A percentile compares a stretch with the other conserved stretches of the same genome.
Conservation (phyloP, 2,797 vertebrate genomes). For the Oreochromis grahami region DNA sequence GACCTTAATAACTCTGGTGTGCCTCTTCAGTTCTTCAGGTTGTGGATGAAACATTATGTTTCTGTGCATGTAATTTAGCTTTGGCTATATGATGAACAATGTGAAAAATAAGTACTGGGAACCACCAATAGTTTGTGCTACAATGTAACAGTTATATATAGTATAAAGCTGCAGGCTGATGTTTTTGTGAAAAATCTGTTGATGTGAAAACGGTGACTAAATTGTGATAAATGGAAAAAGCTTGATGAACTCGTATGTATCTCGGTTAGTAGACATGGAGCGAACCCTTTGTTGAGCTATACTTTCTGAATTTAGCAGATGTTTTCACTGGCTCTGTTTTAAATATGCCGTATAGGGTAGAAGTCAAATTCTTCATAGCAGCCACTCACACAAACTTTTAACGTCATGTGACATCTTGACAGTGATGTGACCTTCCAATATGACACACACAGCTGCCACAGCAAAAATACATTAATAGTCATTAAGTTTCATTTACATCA, state of each 20-base stretch:
- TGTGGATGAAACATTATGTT: not conserved
- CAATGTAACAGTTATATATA: not conserved
- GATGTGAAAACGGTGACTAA: not conserved
- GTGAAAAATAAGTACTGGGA: not conserved
- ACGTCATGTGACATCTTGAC: constrained; percentile 36
- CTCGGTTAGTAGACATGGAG: not conserved
- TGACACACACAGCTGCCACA: constrained; percentile 29
- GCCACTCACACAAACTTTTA: constrained; percentile 8
- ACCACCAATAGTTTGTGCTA: not conserved
- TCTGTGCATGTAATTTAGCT: not conserved
- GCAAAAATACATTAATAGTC: constrained; percentile 34
- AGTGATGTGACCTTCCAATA: constrained; percentile 36
- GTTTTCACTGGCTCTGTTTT: not conserved
- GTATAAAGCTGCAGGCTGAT: not conserved
- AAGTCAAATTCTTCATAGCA: constrained; percentile 19
- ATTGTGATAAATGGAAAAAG: not conserved
- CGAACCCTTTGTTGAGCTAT: not conserved
- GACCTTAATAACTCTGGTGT: not conserved
- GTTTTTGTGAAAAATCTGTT: not conserved
- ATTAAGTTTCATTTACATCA: not conserved
- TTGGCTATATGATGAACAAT: not conserved
- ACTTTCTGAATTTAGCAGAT: not conserved
- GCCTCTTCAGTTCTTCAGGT: not conserved
- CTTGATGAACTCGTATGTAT: not conserved
- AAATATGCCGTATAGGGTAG: not conserved